These are phyloP conservation scores for Pristionchus mayeri DNA, from an alignment of 2,888 invertebrate species.

Conservation along the genomic window DNA sequence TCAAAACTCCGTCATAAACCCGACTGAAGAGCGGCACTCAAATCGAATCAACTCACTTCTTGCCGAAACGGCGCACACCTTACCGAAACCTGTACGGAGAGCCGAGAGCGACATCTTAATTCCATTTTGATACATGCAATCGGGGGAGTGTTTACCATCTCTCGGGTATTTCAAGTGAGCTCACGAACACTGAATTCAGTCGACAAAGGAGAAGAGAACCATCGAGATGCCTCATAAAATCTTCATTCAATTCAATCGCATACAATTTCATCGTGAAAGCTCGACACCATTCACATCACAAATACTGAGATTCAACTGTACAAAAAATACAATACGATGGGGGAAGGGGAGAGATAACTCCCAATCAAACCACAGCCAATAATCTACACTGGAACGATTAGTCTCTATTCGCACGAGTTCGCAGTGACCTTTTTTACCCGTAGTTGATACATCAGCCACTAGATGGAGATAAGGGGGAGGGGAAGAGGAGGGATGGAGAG, in stretches of 20 bases:
- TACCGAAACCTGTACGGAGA: conserved; percentile 34
- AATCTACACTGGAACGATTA: conserved; percentile 21
- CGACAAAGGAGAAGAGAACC: background rate
- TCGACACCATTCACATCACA: conserved; percentile 41
- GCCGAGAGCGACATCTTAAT: conserved; percentile 37
- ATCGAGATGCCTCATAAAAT: conserved; percentile 39
- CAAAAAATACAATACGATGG: background rate
- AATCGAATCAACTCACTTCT: conserved; percentile 44
- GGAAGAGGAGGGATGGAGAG: background rate
- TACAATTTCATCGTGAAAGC: conserved; percentile 31
- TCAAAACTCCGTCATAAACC: conserved; percentile 30
- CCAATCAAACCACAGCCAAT: conserved; percentile 2
- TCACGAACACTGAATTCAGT: conserved; percentile 34
- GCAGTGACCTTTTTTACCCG: conserved; percentile 24
- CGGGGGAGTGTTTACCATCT: conserved; percentile 14
- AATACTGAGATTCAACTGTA: conserved; percentile 44
- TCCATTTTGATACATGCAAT: background rate
- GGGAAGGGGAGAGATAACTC: background rate
- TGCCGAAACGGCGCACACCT: conserved; percentile 31
- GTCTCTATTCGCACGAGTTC: conserved; percentile 23
- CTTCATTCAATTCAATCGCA: conserved; percentile 39
- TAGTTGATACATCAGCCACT: conserved; percentile 3
- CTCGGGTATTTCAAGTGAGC: conserved; percentile 41
- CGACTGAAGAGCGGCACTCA: background rate
- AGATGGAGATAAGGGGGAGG: background rate